Evolutionary conservation across 2,888 invertebrate species (phyloP).

Genomic region (Prenolepis imparis): DNA sequence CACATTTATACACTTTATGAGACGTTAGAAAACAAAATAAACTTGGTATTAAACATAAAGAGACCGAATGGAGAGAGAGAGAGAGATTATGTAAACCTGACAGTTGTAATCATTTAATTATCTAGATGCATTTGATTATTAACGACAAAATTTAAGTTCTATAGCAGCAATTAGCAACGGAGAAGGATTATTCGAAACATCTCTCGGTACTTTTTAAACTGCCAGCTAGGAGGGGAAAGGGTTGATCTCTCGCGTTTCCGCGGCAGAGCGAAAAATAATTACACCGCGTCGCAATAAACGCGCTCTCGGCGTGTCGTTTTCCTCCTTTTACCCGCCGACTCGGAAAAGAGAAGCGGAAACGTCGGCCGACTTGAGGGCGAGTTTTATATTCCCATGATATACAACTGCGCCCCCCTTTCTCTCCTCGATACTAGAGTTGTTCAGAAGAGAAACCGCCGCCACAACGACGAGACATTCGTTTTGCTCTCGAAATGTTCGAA

Average conservation of each 20-base stretch:
- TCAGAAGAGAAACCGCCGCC: slow-evolving; percentile 12
- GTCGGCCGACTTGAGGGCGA: slow-evolving; percentile 15
- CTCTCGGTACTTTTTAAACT: background rate
- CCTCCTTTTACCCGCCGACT: background rate
- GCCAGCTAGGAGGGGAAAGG: background rate
- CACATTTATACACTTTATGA: background rate
- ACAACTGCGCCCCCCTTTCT: background rate
- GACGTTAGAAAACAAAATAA: background rate
- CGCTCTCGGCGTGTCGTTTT: background rate
- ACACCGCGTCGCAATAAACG: slow-evolving; percentile 32
- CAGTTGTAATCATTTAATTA: background rate
- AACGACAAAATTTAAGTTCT: background rate
- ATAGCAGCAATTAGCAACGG: background rate
- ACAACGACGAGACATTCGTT: slow-evolving; percentile 12
- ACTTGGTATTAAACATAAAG: background rate
- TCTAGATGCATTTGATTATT: background rate
- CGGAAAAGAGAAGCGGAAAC: slow-evolving; percentile 48
- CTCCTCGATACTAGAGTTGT: background rate
- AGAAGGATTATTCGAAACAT: background rate
- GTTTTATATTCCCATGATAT: slow-evolving; percentile 28
- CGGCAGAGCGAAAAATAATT: slow-evolving; percentile 39
- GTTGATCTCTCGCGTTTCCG: slow-evolving; percentile 29
- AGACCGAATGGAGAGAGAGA: background rate
- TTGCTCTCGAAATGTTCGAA: slow-evolving; percentile 61
- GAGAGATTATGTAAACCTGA: background rate